A percentile compares a stretch with the other conserved stretches of the same genome.
Evolutionary conservation across 2,113 vertebrate species (phyloP).

Genomic region (Suncus etruscus): DNA sequence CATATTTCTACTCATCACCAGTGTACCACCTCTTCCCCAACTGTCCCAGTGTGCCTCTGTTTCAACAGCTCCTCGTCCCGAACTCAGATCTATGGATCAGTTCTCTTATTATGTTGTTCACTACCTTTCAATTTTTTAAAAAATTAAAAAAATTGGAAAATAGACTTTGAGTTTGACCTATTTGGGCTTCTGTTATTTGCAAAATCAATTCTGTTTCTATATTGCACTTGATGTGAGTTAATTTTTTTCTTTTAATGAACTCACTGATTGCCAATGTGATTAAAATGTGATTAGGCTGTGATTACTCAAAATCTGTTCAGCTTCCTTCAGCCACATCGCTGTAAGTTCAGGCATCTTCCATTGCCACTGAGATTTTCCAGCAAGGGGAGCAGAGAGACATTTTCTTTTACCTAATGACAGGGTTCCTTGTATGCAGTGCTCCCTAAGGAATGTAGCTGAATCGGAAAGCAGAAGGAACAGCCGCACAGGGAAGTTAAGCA

Average conservation of each 20-base stretch:
- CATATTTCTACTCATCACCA: too few relatives aligned
- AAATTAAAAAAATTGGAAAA: not conserved
- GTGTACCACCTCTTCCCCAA: too few relatives aligned
- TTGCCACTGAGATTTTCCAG: slow-evolving; percentile 31
- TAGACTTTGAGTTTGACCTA: slow-evolving; percentile 39
- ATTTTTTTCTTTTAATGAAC: slow-evolving; percentile 40
- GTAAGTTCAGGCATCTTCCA: not conserved
- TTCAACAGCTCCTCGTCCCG: too few relatives aligned
- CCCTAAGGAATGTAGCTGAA: not conserved
- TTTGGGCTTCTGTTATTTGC: slow-evolving; percentile 27
- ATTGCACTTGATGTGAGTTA: slow-evolving; percentile 49
- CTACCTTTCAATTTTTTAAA: not conserved
- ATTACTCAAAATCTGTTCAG: slow-evolving; percentile 58
- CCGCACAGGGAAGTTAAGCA: not conserved
- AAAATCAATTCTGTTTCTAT: slow-evolving; percentile 54
- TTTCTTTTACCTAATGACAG: not conserved
- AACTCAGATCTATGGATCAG: too few relatives aligned
- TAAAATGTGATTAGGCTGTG: slow-evolving; percentile 67
- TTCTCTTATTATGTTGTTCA: too few relatives aligned
- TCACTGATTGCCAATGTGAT: slow-evolving; percentile 65
- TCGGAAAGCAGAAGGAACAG: not conserved
- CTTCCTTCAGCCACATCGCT: not conserved
- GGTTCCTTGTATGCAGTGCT: not conserved
- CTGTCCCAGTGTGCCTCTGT: too few relatives aligned
- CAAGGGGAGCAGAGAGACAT: not conserved